Evolutionary conservation across 2,797 vertebrate species (phyloP).

Genomic region (Kryptopterus vitreolus): DNA sequence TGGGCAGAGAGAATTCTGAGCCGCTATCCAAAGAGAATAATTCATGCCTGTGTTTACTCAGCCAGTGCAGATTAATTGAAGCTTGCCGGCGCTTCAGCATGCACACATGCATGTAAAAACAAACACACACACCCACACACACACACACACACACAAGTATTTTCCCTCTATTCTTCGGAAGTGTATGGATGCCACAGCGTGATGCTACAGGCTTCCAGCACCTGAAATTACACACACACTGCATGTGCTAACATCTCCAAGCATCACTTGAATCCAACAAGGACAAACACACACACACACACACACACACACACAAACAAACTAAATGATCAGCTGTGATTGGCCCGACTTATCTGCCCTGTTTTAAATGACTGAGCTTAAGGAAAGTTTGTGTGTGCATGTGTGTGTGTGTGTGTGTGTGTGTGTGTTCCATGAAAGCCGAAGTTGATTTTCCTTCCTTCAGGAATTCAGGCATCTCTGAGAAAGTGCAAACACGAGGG

Average conservation of each 20-base stretch:
- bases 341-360: background rate
- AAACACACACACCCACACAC: too few relatives aligned
- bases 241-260: conserved; percentile 25
- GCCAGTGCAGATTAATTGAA: conserved; percentile 51
- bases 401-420: background rate
- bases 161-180: conserved; percentile 1
- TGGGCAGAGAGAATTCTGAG: conserved; percentile 16
- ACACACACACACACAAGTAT: conserved; percentile 12
- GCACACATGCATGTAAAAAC: conserved; percentile 14
- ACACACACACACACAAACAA: background rate
- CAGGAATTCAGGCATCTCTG: conserved; percentile 24
- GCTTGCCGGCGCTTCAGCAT: conserved; percentile 25
- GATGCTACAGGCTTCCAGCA: conserved; percentile 20
- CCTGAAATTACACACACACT: conserved; percentile 16
- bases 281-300: background rate
- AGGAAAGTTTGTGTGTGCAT: conserved; percentile 2
- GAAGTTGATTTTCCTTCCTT: conserved; percentile 23
- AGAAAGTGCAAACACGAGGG: background rate
- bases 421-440: conserved; percentile 8
- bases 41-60: conserved; percentile 57
- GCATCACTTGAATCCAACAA: background rate
- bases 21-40: conserved; percentile 54
- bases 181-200: conserved; percentile 2
- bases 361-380: conserved; percentile 23
- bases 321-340: background rate